phyloP scores from a whole-genome alignment of 2,888 invertebrate genomes.

The Chironomus riparius region DNA sequence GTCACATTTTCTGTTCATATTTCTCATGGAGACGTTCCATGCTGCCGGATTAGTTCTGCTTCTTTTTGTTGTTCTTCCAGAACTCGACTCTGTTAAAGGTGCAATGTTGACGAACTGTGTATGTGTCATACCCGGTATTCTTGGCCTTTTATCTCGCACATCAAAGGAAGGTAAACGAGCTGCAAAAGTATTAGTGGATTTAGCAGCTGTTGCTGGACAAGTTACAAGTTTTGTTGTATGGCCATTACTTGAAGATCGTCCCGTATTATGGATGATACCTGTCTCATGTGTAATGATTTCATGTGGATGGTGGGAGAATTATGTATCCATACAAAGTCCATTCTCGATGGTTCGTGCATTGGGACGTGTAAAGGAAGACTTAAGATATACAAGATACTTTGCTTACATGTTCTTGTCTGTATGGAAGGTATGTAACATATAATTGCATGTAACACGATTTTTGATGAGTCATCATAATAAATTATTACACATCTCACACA shows the following conservation, averaged over 20 bases:
- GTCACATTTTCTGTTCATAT: slow-evolving; percentile 47
- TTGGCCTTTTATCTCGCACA: slow-evolving; percentile 71
- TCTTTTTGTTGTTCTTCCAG: slow-evolving; percentile 81
- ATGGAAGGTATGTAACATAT: slow-evolving; percentile 64
- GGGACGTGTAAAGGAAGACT: slow-evolving; percentile 68
- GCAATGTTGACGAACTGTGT: slow-evolving; percentile 94
- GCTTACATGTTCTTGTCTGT: slow-evolving; percentile 81
- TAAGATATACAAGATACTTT: slow-evolving; percentile 75
- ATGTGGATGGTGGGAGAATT: slow-evolving; percentile 98
- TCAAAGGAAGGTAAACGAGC: slow-evolving; percentile 71
- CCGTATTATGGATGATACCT: slow-evolving; percentile 77
- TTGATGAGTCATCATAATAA: neutral
- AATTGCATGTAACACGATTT: neutral
- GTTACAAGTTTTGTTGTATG: slow-evolving; percentile 85
- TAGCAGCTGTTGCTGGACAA: slow-evolving; percentile 79
- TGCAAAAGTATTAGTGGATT: slow-evolving; percentile 70
- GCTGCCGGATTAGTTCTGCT: slow-evolving; percentile 78
- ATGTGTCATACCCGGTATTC: slow-evolving; percentile 75
- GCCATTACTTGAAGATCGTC: slow-evolving; percentile 72
- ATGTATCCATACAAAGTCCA: slow-evolving; percentile 77
- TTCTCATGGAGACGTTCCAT: slow-evolving; percentile 80
- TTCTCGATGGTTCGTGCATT: slow-evolving; percentile 60
- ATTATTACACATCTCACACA: neutral
- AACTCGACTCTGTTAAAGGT: slow-evolving; percentile 87
- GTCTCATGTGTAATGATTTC: slow-evolving; percentile 77